Conservation (phyloP, 2,113 vertebrate species). For the Pelvicachromis taeniatus region DNA sequence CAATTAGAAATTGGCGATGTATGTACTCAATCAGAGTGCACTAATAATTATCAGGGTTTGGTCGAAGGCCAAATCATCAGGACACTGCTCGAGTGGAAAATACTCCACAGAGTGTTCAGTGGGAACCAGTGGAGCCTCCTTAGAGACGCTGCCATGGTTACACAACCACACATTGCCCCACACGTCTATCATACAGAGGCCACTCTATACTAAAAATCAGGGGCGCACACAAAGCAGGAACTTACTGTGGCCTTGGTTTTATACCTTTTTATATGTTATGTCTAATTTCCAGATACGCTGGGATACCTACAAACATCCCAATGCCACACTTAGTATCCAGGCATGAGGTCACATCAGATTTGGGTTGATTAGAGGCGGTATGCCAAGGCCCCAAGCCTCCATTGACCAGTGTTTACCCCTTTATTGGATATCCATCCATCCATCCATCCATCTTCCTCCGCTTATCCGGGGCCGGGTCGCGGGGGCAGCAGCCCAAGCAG, state of each 20-base stretch:
- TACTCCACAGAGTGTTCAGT: background rate
- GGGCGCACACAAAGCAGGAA: background rate
- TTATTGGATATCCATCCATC: no score
- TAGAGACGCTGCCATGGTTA: background rate
- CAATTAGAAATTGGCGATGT: no score
- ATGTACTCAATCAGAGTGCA: no score
- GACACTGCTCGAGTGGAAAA: background rate
- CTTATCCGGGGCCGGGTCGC: no score
- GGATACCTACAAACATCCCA: background rate
- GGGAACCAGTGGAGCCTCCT: background rate
- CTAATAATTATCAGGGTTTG: no score
- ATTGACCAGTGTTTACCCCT: background rate
- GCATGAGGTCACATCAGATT: background rate
- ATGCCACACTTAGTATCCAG: background rate
- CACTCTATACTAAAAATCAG: background rate
- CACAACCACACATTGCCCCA: background rate
- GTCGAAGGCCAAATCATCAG: no score
- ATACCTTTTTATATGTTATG: background rate
- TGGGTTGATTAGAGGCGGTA: background rate
- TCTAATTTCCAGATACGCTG: background rate
- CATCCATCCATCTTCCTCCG: no score
- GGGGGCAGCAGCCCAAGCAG: no score
- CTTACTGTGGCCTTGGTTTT: background rate
- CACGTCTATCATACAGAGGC: background rate
- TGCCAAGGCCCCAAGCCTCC: background rate